Conservation (phyloP, 2,113 vertebrate genomes). For the Equus quagga region DNA sequence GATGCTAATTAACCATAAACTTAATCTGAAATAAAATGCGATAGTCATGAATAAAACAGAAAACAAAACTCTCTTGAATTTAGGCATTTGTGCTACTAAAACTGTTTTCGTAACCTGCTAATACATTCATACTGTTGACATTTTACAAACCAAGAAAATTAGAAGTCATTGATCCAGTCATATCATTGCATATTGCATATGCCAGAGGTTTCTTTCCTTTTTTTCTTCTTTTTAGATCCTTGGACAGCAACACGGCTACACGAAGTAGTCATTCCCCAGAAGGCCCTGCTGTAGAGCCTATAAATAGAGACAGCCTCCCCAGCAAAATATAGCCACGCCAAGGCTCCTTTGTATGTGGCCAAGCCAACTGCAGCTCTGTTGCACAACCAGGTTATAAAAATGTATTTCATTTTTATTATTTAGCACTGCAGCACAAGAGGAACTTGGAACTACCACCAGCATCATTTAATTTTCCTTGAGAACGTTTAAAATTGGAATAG, state of each 20-base stretch:
- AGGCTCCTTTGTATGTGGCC: background rate
- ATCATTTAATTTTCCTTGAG: conserved; percentile 71
- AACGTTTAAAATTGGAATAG: conserved; percentile 63
- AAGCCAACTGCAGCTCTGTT: conserved; percentile 3
- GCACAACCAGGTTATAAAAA: conserved; percentile 39
- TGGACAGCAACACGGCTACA: conserved; percentile 49
- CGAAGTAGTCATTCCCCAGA: conserved; percentile 9
- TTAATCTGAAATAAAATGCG: conserved; percentile 58
- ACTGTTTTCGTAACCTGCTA: conserved; percentile 39
- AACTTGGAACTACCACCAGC: conserved; percentile 29
- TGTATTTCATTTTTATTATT: conserved; percentile 72
- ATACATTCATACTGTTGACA: conserved; percentile 51
- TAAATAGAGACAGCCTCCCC: conserved; percentile 61
- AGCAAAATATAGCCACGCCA: conserved; percentile 58
- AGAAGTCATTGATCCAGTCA: conserved; percentile 59
- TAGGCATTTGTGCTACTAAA: conserved; percentile 37
- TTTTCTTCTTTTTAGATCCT: background rate
- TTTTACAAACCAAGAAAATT: conserved; percentile 70
- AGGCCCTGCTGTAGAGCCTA: background rate
- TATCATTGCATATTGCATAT: conserved; percentile 47
- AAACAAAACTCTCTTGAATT: background rate
- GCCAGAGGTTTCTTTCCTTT: background rate
- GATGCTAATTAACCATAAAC: background rate
- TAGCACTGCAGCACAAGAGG: conserved; percentile 52
- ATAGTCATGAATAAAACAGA: conserved; percentile 51